Conservation (phyloP, 2,797 vertebrate species). For the Brachyalestes nurse region DNA sequence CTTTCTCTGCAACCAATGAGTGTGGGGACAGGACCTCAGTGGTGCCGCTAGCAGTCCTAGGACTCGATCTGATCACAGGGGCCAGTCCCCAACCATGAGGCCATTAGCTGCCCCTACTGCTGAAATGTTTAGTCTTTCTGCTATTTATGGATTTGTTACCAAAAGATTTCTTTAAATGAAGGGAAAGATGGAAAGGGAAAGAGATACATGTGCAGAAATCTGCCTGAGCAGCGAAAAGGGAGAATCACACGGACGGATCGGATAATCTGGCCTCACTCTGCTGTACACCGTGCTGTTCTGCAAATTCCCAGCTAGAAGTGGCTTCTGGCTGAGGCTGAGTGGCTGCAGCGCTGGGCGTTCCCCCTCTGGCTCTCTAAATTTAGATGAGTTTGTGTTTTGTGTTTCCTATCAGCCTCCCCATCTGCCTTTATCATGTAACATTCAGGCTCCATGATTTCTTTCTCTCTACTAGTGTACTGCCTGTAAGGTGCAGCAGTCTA, state of each 20-base stretch:
- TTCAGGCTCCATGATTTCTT: background rate
- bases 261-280: background rate
- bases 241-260: background rate
- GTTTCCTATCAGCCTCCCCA: constrained; percentile 5
- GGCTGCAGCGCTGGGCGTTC: constrained; percentile 49
- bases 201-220: background rate
- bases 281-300: constrained; percentile 16
- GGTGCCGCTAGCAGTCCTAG: no score
- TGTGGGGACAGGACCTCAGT: no score
- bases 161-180: background rate
- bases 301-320: constrained; percentile 1
- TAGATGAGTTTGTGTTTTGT: constrained; percentile 40
- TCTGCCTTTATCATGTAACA: background rate
- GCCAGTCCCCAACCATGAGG: no score
- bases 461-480: background rate
- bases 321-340: constrained; percentile 30
- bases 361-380: constrained; percentile 54
- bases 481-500: background rate
- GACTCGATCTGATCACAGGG: no score
- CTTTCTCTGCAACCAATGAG: no score
- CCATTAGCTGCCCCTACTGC: no score
- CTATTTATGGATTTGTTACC: no score
- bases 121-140: no score
- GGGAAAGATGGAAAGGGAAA: background rate
- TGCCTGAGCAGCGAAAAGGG: background rate